Conservation (phyloP, 2,113 vertebrate genomes). For the Solea senegalensis region DNA sequence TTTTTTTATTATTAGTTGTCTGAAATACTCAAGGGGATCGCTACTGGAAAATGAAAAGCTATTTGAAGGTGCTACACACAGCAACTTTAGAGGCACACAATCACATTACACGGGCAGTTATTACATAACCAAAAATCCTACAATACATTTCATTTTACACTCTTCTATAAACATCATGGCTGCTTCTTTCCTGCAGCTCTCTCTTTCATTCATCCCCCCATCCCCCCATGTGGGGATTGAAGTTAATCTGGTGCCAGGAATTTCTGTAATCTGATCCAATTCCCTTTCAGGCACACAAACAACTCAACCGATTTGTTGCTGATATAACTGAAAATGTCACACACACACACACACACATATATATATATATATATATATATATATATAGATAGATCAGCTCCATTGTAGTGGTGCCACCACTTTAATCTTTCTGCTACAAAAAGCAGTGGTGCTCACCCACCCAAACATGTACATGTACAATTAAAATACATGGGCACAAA, state of each 20-base stretch:
- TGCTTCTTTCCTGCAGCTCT: slow-evolving; percentile 10
- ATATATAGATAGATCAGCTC: slow-evolving; percentile 52
- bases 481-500: slow-evolving; percentile 2
- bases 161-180: slow-evolving; percentile 18
- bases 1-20: background rate
- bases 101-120: slow-evolving; percentile 21
- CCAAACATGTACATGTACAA: slow-evolving; percentile 23
- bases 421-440: slow-evolving; percentile 66
- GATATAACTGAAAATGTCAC: slow-evolving; percentile 29
- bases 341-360: slow-evolving; percentile 21
- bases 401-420: slow-evolving; percentile 61
- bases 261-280: slow-evolving; percentile 75
- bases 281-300: slow-evolving; percentile 54
- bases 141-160: slow-evolving; percentile 4
- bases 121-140: slow-evolving; percentile 29
- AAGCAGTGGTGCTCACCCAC: slow-evolving; percentile 53
- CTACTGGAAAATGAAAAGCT: slow-evolving; percentile 16
- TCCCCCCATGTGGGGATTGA: slow-evolving; percentile 44
- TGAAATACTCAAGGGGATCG: background rate
- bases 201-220: slow-evolving; percentile 28
- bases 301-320: slow-evolving; percentile 35
- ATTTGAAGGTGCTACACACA: slow-evolving; percentile 15
- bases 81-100: slow-evolving; percentile 20
- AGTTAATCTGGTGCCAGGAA: slow-evolving; percentile 67
- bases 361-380: too few relatives aligned